Evolutionary conservation across 2,797 vertebrate genomes (phyloP).

Genomic region (Melanotaenia pygmaea): DNA sequence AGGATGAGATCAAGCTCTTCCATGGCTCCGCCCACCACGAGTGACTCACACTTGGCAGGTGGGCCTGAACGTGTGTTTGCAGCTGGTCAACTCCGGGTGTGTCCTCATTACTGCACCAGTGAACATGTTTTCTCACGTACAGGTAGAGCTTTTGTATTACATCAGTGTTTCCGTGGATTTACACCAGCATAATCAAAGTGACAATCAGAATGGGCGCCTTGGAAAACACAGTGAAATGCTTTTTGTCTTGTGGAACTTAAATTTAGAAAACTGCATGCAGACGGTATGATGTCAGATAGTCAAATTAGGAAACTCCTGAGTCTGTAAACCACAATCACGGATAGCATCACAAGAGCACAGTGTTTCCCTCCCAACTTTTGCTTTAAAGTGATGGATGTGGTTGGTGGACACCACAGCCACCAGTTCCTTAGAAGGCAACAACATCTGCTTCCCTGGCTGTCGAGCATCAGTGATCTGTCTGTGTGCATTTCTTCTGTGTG

Average conservation of each 20-base stretch:
- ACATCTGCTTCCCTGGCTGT: constrained; percentile 47
- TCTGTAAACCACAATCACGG: constrained; percentile 42
- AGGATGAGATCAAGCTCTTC: constrained; percentile 69
- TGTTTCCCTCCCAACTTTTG: constrained; percentile 39
- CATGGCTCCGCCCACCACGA: constrained; percentile 53
- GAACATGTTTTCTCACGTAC: constrained; percentile 77
- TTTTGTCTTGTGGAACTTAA: not conserved
- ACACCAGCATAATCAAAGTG: constrained; percentile 23
- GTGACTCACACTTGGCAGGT: constrained; percentile 76
- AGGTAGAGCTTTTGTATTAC: constrained; percentile 62
- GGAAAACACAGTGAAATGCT: not conserved
- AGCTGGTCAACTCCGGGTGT: constrained; percentile 76
- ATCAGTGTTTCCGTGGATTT: constrained; percentile 25
- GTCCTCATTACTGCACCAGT: constrained; percentile 53
- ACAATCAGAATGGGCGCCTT: not conserved
- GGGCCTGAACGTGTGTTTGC: constrained; percentile 69
- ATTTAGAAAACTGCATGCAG: constrained; percentile 14
- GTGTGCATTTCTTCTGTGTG: constrained; percentile 23
- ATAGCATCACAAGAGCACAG: constrained; percentile 14
- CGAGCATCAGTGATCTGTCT: constrained; percentile 28
- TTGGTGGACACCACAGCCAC: constrained; percentile 44
- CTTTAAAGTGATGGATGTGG: constrained; percentile 69
- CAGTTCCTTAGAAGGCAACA: constrained; percentile 61
- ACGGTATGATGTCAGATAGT: constrained; percentile 39
- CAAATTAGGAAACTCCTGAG: constrained; percentile 48